Evolutionary conservation across 2,888 invertebrate species (phyloP).

Genomic region (Eudemis profundana): DNA sequence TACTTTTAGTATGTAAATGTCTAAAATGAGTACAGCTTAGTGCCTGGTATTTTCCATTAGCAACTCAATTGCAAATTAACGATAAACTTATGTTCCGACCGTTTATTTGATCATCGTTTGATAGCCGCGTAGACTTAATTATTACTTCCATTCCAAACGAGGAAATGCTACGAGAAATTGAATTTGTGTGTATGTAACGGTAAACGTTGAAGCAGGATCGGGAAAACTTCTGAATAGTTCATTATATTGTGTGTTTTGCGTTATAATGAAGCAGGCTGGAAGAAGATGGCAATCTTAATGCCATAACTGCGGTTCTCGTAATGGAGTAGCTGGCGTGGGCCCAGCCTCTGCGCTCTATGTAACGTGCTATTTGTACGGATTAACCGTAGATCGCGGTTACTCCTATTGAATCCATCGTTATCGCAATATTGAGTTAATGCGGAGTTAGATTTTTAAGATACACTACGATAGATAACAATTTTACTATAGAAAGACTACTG

Average conservation of each 20-base stretch:
- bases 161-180: conserved; percentile 63
- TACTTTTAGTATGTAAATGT: conserved; percentile 16
- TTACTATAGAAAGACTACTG: no score
- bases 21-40: conserved; percentile 1
- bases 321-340: conserved; percentile 61
- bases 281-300: conserved; percentile 70
- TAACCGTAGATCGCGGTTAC: conserved; percentile 22
- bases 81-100: neutral
- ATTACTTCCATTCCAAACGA: conserved; percentile 60
- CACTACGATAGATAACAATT: no score
- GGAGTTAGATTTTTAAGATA: no score
- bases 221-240: conserved; percentile 62
- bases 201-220: conserved; percentile 50
- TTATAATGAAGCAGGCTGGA: conserved; percentile 58
- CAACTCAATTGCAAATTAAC: conserved; percentile 10
- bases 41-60: neutral
- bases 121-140: conserved; percentile 63
- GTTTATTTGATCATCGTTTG: conserved; percentile 58
- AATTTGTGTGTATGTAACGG: conserved; percentile 65
- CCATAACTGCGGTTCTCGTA: conserved; percentile 68
- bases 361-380: conserved; percentile 32
- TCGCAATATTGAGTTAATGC: conserved; percentile 7
- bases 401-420: neutral
- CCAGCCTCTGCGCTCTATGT: conserved; percentile 13
- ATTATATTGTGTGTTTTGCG: conserved; percentile 62